Percentiles rank a stretch among this genome's conserved stretches.
phyloP scores from a whole-genome alignment of 2,888 invertebrate species.

The Rhogogaster chlorosoma region DNA sequence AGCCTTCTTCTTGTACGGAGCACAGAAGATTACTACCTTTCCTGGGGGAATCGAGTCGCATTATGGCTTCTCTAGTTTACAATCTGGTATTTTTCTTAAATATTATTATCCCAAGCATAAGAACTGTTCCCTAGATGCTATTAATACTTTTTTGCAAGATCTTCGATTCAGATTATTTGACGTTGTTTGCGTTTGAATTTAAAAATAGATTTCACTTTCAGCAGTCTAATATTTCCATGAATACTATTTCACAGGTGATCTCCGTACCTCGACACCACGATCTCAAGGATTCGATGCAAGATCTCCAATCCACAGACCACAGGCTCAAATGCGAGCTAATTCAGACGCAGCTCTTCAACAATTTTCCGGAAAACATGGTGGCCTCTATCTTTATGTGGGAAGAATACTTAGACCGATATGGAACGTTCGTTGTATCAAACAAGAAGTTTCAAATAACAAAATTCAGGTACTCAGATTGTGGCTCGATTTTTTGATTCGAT shows the following conservation, averaged over 20 bases:
- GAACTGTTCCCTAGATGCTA: neutral
- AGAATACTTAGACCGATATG: conserved; percentile 94
- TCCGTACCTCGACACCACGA: conserved; percentile 73
- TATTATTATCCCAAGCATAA: conserved; percentile 7
- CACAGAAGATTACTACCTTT: conserved; percentile 79
- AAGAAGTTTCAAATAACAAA: conserved; percentile 71
- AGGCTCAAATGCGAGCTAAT: conserved; percentile 64
- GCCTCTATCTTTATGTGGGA: conserved; percentile 93
- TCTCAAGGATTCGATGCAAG: conserved; percentile 63
- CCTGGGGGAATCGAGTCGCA: conserved; percentile 64
- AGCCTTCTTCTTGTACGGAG: conserved; percentile 95
- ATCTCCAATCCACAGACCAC: conserved; percentile 56
- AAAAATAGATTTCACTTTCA: neutral
- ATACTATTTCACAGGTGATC: conserved; percentile 58
- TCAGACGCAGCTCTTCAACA: conserved; percentile 70
- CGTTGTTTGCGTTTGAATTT: neutral
- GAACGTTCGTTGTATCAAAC: conserved; percentile 88
- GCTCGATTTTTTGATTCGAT: conserved; percentile 39
- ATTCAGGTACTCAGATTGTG: conserved; percentile 61
- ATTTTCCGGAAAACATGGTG: conserved; percentile 93
- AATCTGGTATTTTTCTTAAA: conserved; percentile 57
- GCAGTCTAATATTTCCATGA: neutral
- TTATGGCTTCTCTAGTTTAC: conserved; percentile 61
- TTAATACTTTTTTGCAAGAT: neutral
- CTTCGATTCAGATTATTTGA: neutral